A percentile compares a stretch with the other conserved stretches of the same genome.
phyloP scores from a whole-genome alignment of 2,113 vertebrate species.

The Chlamydotis undulata region DNA sequence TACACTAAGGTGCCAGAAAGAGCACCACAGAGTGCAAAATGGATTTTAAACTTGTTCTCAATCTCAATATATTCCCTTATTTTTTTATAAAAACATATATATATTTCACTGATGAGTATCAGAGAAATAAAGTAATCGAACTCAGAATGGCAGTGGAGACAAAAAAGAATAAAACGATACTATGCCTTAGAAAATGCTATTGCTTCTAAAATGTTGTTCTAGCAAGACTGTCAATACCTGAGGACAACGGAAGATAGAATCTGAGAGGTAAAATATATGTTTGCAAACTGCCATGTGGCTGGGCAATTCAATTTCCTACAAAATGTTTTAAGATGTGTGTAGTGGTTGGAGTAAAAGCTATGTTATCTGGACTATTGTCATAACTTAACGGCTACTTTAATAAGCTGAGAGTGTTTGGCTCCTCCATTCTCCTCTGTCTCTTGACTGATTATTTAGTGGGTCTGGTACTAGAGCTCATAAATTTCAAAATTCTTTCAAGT shows the following conservation, averaged over 20 bases:
- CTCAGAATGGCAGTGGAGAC: not conserved
- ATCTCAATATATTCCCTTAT: not conserved
- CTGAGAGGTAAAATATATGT: not conserved
- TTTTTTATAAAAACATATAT: not conserved
- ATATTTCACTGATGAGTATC: not conserved
- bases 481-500: slow-evolving; percentile 36
- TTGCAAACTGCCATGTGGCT: not conserved
- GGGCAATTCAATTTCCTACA: not conserved
- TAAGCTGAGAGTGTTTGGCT: not conserved
- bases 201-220: not conserved
- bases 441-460: not conserved
- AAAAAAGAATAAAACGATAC: not conserved
- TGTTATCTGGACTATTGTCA: not conserved
- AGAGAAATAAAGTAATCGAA: not conserved
- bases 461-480: not conserved
- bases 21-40: not conserved
- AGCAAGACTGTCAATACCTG: not conserved
- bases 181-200: not conserved
- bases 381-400: not conserved
- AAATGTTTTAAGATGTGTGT: not conserved
- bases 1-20: not conserved
- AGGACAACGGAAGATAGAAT: not conserved
- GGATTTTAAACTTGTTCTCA: not conserved
- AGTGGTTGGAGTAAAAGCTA: not conserved
- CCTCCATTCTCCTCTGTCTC: not conserved